Evolutionary conservation across 1,140 invertebrate genomes (phyloP).

Genomic region (Aphidius ervi): DNA sequence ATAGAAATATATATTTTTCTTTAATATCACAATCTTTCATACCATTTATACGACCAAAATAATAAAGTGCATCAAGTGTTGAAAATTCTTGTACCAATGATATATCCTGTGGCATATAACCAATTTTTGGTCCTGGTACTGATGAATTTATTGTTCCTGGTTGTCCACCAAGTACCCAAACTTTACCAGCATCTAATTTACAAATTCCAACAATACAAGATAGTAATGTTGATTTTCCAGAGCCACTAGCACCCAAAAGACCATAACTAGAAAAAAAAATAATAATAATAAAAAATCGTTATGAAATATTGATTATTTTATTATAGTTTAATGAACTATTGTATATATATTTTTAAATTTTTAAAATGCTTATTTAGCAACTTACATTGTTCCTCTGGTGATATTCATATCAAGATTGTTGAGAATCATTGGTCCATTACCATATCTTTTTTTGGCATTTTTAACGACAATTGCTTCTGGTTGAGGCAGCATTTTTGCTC

Average conservation of each 20-base stretch:
- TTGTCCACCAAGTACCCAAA: conserved; percentile 73
- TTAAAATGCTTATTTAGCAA: conserved; percentile 22
- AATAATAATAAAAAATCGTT: too few species aligned
- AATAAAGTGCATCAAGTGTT: conserved; percentile 78
- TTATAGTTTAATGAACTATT: not conserved
- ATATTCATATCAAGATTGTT: conserved; percentile 62
- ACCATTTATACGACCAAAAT: conserved; percentile 84
- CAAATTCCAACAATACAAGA: conserved; percentile 80
- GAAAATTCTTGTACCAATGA: conserved; percentile 84
- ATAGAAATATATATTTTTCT: conserved; percentile 65
- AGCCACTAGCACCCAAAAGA: conserved; percentile 79
- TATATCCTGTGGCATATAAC: conserved; percentile 88
- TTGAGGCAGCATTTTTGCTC: conserved; percentile 5
- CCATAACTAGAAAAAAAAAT: conserved; percentile 66
- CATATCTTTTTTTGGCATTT: conserved; percentile 59
- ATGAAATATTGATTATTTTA: not conserved
- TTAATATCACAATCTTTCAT: conserved; percentile 64
- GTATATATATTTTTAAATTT: not conserved
- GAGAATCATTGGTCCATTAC: conserved; percentile 53
- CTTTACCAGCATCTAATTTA: conserved; percentile 67
- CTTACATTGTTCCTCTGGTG: conserved; percentile 63
- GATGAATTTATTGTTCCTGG: conserved; percentile 70
- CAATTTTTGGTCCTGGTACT: conserved; percentile 73
- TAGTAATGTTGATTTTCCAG: conserved; percentile 80
- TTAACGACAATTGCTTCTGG: conserved; percentile 55